Base-by-base conservation (phyloP, 2,797 vertebrate genomes). In the Decapterus maruadsi region DNA sequence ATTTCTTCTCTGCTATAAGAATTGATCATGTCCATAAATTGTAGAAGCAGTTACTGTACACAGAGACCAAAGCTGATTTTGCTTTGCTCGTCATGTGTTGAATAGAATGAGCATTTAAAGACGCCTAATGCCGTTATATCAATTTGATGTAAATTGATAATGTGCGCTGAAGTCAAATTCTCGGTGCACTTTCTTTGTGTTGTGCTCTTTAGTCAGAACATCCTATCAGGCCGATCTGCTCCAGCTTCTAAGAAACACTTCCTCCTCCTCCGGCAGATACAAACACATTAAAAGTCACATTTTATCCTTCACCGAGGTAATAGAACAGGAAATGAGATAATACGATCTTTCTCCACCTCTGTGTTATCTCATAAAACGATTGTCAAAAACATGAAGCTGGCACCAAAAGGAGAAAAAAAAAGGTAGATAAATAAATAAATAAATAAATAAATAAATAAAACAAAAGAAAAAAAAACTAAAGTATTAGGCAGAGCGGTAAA, bases 401-500 rank as follows among this genome's bases (percentile, higher is more conserved):
- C 31, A 57, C 58, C 20, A n/a, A 58, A 43, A 74, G 45, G n/a
- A n/a, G 9, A 20, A 38, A 45, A 55, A 45, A 73, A 62, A 67
- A n/a, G n/a, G n/a, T n/a, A 31, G 31, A 34, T 6, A 34, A 6
- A 34, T 34, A 34, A 34, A 34, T 34, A 34, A 34, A 34, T 34
- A 26, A 26, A n/a, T n/a, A n/a, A n/a, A n/a, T n/a, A n/a, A n/a
- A n/a, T n/a, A 26, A 26, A 1, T 26, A 26, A 26, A 26, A 26
- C n/a, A 26, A 26, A 26, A n/a, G 9, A 20, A 38, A 26, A 45
- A 55, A 45, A 73, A 59, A 67, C n/a, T 58, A 17, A 45, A 81
- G 66, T 54, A 85, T 78, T 76, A 78, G 87, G 46, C 79, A 43
- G 81, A 84, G 86, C 65, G 34, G 62, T 70, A 86, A 89, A 89